Evolutionary conservation across 2,797 vertebrate genomes (phyloP), one percentile per base, ranked within the genome.

Genomic region (Eospalax fontanierii): DNA sequence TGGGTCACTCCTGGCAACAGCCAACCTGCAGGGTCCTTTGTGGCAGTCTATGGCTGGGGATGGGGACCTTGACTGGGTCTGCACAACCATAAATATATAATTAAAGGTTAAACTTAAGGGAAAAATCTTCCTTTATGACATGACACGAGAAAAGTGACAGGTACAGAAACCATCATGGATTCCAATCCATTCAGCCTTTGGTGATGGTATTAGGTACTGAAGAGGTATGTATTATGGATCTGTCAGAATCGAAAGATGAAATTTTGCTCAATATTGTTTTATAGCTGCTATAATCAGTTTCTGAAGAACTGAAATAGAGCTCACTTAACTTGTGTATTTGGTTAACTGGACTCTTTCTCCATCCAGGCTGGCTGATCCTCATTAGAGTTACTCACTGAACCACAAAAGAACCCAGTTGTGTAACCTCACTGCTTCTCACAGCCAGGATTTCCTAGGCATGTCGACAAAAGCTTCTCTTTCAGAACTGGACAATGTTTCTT

Each of bases 111-210:
- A 54, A 54, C 14, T 54, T 54, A 54, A 54, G 50, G 50, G 14
- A 54, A 54, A 54, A 46, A 57, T 94, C 84, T 88, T 93, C 40
- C 57, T 95, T 87, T 89, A 73, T 75, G 19, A n/a, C n/a, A 16
- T 88, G 19, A 30, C 38, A 16, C 86, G 65, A 78, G 18, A 61
- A 33, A 85, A 46, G 59, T 86, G 80, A 68, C 38, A 19, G 28
- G 16, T 74, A 81, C 46, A 38, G 26, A 73, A 91, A 43, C 24
- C 30, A 6, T 79, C 15, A 38, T 71, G 79, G 38, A 83, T 76
- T 33, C 7, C 79, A 65, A 87, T 38, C 30, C 92, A 75, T 91
- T 81, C 21, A 75, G 12, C 38, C 22, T 92, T 84, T 75, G 80
- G 35, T 73, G 43, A 59, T 59, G 33, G 38, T n/a, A 76, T 35